These are phyloP conservation scores for Zaprionus tsacasi DNA, from an alignment of 1,140 invertebrate species.

Conservation along the genomic window DNA sequence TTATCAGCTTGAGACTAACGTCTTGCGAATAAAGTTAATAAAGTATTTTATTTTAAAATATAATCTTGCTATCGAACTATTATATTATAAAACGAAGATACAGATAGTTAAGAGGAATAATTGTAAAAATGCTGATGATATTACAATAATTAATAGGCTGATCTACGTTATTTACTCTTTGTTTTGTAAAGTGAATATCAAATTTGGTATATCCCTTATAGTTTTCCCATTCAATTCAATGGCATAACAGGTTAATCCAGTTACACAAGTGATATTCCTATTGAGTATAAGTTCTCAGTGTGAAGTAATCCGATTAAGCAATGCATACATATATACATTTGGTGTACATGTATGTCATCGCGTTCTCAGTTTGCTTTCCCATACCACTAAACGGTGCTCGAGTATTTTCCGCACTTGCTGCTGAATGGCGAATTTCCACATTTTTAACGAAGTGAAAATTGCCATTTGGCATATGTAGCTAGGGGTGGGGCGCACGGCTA, in stretches of 20 bases:
- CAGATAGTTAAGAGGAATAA: too few relatives aligned
- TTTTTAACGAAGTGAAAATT: slow-evolving; percentile 75
- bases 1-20: too few relatives aligned
- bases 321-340: neutral
- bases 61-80: too few relatives aligned
- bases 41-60: too few relatives aligned
- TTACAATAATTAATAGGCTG: too few relatives aligned
- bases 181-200: too few relatives aligned
- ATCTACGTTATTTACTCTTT: too few relatives aligned
- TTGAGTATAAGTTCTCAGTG: neutral
- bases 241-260: neutral
- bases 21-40: too few relatives aligned
- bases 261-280: neutral
- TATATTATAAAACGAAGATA: too few relatives aligned
- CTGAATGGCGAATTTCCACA: slow-evolving; percentile 62
- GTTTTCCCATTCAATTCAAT: neutral
- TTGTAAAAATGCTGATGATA: too few relatives aligned
- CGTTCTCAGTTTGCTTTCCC: neutral
- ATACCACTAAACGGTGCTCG: slow-evolving; percentile 4
- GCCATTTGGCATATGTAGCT: slow-evolving; percentile 60
- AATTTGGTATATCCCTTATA: too few relatives aligned
- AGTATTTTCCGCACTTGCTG: slow-evolving; percentile 32
- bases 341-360: neutral
- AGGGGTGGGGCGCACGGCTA: neutral
- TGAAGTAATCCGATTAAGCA: slow-evolving; percentile 3